Evolutionary conservation across 2,888 invertebrate genomes (phyloP), one percentile per base, ranked within the genome.

Genomic region (Parelbella ahira): DNA sequence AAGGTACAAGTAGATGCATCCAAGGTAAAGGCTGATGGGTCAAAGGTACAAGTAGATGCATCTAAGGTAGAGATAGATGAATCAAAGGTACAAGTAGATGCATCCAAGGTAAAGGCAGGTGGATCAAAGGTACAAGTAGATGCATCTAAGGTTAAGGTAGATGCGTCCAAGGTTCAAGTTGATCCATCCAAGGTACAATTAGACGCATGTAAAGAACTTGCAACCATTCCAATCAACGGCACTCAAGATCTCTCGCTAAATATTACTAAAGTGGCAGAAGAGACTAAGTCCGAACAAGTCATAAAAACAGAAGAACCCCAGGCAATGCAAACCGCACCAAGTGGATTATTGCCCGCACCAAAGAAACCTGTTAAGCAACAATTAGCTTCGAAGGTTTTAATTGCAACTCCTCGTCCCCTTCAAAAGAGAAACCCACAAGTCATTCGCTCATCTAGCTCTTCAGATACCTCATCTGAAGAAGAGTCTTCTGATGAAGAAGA

Each of bases 321-420:
- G 15, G 4, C 4, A 15, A n/a, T n/a, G n/a, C n/a, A n/a, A n/a
- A n/a, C 47, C 13, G 47, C 58, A 18, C 37, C 54, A 11, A 55
- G 53, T 51, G 48, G 36, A 15, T 6, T 28, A 7, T 21, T n/a
- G 9, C 7, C 7, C 23, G 13, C 25, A n/a, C 45, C 52, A 42
- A 77, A 68, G 48, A 75, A 61, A 52, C 75, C 73, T 23, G 80
- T 88, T 21, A 90, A 90, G 59, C 86, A 89, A 46, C 89, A 90
- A 69, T 81, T 83, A 36, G 86, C 90, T 13, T 56, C 80, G 2
- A 89, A 83, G 60, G 89, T 89, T 9, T 65, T 91, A 33, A 89
- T 90, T 57, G 91, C 91, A 9, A 91, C 90, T 32, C 91, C 91
- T 34, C 84, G 91, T 34, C 91, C 91, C 2, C 68, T 91, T 15